Percentiles rank a stretch among this genome's conserved stretches.
Evolutionary conservation across 2,888 invertebrate genomes (phyloP).

Genomic region (Palloptera scutellata): DNA sequence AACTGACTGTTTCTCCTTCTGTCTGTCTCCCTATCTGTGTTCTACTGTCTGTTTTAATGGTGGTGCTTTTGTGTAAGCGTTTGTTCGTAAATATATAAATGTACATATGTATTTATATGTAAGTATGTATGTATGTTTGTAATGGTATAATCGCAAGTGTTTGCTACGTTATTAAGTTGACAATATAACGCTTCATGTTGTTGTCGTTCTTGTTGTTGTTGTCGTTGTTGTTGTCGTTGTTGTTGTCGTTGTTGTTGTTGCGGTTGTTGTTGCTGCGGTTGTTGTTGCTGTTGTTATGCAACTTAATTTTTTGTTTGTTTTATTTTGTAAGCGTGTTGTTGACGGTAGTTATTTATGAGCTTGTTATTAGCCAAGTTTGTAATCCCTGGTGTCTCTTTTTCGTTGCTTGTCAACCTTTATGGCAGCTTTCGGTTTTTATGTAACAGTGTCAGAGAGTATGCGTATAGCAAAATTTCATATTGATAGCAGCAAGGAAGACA

Average conservation of each 20-base stretch:
- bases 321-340: background rate
- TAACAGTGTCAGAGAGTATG: no score
- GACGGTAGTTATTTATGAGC: conserved; percentile 11
- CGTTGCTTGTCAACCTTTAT: no score
- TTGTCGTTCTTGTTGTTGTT: conserved; percentile 9
- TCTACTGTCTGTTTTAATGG: background rate
- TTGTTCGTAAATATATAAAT: background rate
- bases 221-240: conserved; percentile 1
- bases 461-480: no score
- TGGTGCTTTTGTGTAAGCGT: background rate
- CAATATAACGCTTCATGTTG: background rate
- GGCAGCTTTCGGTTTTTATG: no score
- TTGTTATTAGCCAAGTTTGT: conserved; percentile 16
- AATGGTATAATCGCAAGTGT: background rate
- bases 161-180: conserved; percentile 8
- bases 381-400: no score
- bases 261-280: background rate
- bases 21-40: background rate
- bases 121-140: conserved; percentile 9
- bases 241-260: background rate
- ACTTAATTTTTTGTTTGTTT: background rate
- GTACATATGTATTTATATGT: background rate
- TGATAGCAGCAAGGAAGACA: no score
- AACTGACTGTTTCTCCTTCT: background rate
- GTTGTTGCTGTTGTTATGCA: background rate